These are phyloP conservation scores for Megalops cyprinoides DNA, from an alignment of 2,797 vertebrate genomes.

Conservation along the genomic window DNA sequence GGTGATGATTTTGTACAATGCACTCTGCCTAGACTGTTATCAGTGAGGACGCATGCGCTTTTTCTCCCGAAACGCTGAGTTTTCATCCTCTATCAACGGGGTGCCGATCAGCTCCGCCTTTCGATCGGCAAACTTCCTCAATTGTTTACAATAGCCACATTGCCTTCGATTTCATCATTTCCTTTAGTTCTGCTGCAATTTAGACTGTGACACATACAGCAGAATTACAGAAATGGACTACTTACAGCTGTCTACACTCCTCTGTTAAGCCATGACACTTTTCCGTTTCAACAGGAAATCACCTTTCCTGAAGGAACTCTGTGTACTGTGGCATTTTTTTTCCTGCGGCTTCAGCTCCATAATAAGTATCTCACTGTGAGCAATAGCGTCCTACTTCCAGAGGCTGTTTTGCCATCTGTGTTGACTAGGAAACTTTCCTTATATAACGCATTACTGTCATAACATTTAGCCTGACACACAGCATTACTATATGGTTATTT, in stretches of 20 bases:
- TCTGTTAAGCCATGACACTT: not conserved
- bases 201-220: conserved; percentile 5
- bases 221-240: not conserved
- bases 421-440: too few relatives aligned
- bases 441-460: too few relatives aligned
- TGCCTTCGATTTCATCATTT: conserved; percentile 16
- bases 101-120: not conserved
- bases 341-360: not conserved
- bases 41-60: not conserved
- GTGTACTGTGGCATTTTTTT: not conserved
- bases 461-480: too few relatives aligned
- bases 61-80: not conserved
- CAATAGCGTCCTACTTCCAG: not conserved
- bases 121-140: not conserved
- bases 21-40: not conserved
- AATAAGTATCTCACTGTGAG: not conserved
- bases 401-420: not conserved
- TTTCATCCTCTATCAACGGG: conserved; percentile 10
- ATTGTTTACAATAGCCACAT: conserved; percentile 11
- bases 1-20: not conserved
- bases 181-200: conserved; percentile 15
- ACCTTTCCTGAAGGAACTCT: conserved; percentile 10
- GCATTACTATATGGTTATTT: too few relatives aligned
- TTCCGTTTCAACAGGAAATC: conserved; percentile 14
- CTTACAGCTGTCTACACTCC: conserved; percentile 3